phyloP scores from a whole-genome alignment of 2,797 vertebrate species.

The Eutrigla gurnardus region DNA sequence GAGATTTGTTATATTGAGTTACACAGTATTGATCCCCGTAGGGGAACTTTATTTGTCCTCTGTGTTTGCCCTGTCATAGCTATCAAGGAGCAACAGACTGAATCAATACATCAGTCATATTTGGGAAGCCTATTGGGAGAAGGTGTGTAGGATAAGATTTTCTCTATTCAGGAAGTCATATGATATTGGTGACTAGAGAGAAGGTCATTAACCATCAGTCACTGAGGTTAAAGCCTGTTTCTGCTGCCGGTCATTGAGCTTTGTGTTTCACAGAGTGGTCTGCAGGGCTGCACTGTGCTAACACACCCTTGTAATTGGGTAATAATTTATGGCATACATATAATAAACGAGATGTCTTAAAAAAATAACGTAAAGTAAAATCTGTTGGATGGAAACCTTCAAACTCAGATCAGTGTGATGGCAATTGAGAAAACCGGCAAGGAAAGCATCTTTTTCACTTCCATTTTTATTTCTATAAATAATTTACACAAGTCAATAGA shows the following conservation, averaged over 20 bases:
- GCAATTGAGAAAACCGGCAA: neutral
- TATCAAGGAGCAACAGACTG: slow-evolving; percentile 10
- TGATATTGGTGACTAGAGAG: neutral
- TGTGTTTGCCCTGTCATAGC: neutral
- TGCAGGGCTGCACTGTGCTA: slow-evolving; percentile 2
- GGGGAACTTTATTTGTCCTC: neutral
- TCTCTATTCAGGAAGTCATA: neutral
- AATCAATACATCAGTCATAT: neutral
- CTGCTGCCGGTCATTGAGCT: neutral
- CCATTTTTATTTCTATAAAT: neutral
- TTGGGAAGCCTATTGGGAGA: neutral
- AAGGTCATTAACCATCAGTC: neutral
- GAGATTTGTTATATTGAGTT: neutral
- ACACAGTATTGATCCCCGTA: neutral
- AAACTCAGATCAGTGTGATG: neutral
- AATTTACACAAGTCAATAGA: neutral
- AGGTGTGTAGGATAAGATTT: neutral
- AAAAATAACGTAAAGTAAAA: neutral
- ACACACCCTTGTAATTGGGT: neutral
- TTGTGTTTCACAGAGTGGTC: slow-evolving; percentile 6
- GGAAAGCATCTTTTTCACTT: neutral
- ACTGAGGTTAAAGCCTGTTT: slow-evolving; percentile 4
- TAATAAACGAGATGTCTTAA: neutral
- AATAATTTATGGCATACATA: slow-evolving; percentile 6
- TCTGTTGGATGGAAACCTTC: neutral